A percentile compares a stretch with the other conserved stretches of the same genome.
phyloP scores from a whole-genome alignment of 2,797 vertebrate species.

The Holocentrus rufus region DNA sequence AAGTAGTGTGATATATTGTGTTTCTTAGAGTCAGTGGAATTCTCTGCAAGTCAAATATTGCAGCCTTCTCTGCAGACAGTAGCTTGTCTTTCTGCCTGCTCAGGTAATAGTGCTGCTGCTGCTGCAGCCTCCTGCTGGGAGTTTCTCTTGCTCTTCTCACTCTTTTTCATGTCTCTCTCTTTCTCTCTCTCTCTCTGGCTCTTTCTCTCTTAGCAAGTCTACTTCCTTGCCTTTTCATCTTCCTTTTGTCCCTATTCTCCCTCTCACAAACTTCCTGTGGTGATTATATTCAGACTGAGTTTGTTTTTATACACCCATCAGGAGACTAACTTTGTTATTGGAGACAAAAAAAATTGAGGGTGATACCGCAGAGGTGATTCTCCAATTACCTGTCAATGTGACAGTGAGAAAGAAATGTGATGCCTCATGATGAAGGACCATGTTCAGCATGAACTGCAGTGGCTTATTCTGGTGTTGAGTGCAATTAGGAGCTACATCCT shows the following conservation, averaged over 20 bases:
- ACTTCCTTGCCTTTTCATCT: background rate
- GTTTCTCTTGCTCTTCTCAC: background rate
- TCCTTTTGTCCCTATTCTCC: slow-evolving; percentile 1
- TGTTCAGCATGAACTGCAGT: background rate
- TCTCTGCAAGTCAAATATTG: slow-evolving; percentile 24
- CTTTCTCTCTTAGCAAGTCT: background rate
- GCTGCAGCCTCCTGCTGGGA: slow-evolving; percentile 14
- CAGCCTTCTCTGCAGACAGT: slow-evolving; percentile 5
- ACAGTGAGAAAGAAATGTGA: background rate
- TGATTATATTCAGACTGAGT: slow-evolving; percentile 1
- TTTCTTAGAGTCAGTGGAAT: slow-evolving; percentile 6
- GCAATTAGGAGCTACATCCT: background rate
- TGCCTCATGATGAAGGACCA: no score
- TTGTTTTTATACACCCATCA: background rate
- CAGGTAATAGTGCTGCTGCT: slow-evolving; percentile 6
- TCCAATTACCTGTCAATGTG: background rate
- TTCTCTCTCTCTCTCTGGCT: background rate
- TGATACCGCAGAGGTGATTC: background rate
- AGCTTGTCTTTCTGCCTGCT: slow-evolving; percentile 5
- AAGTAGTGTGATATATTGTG: background rate
- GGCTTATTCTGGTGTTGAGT: background rate
- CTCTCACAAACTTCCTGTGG: background rate
- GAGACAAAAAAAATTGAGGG: background rate
- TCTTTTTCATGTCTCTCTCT: slow-evolving; percentile 6
- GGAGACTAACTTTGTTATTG: background rate